Evolutionary conservation across 2,888 invertebrate genomes (phyloP), one percentile per base, ranked within the genome.

Genomic region (Gnatocerus cornutus): DNA sequence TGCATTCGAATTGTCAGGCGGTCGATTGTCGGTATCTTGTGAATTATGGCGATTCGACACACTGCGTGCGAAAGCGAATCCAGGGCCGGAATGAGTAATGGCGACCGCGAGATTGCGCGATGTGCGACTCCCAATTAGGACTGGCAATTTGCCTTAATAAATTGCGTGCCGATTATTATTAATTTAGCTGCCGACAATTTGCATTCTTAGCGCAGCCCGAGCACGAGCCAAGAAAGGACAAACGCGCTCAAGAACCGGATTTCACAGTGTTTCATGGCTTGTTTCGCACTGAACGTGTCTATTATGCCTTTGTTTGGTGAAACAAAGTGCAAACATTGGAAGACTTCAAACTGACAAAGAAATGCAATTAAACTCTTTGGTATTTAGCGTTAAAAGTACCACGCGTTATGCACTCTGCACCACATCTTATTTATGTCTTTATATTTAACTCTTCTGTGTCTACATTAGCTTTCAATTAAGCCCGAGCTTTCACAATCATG

Each of bases 131-230:
- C 81, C 80, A 83, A 83, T 83, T 83, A 83, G 79, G 50, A 61
- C 76, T 73, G 76, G 81, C 80, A 82, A 83, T 82, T 83, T 78
- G 79, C 76, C 78, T 79, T 82, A 81, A 82, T 82, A 82, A 82
- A 82, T 82, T 81, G 81, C 79, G 79, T 80, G 81, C 81, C 82
- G 78, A 83, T 83, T 81, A 81, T 84, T 83, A 83, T 83, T 83
- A 83, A 84, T 84, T 84, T 82, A 80, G 79, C 78, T 52, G 68
- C 21, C 33, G 30, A 21, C 29, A 56, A 70, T 66, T 70, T 70
- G 56, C 70, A 66, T 70, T 65, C 61, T 68, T 46, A 13, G 46
- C 59, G 29, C 13, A 33, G 53, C 10, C 13, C 4, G 30, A 53
- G 37, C 45, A 59, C 45, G 59, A 41, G 43, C 56, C 43, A 58